Conservation (phyloP, 2,888 invertebrate species). For the Eilema depressum region DNA sequence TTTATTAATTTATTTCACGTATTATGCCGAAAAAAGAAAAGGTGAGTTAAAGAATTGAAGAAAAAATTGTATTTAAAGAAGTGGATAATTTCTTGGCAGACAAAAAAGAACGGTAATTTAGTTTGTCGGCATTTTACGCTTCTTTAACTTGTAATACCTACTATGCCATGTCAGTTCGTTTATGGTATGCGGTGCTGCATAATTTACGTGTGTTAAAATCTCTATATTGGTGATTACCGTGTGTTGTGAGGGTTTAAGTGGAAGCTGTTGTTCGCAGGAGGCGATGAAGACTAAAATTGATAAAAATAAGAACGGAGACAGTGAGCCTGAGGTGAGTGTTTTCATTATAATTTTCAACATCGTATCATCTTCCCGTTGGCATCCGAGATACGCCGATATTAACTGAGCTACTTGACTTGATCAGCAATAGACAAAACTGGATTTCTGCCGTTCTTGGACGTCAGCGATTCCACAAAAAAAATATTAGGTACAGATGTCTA, state of each 20-base stretch:
- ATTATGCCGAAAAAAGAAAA: constrained; percentile 75
- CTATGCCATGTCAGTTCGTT: constrained; percentile 81
- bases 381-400: constrained; percentile 46
- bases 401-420: constrained; percentile 31
- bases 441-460: constrained; percentile 17
- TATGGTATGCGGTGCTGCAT: constrained; percentile 78
- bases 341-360: constrained; percentile 55
- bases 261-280: constrained; percentile 79
- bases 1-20: constrained; percentile 60
- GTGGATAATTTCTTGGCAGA: constrained; percentile 27
- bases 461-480: neutral
- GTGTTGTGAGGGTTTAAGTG: constrained; percentile 78
- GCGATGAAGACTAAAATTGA: constrained; percentile 88
- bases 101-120: constrained; percentile 54
- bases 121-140: constrained; percentile 73
- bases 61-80: constrained; percentile 23
- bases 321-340: constrained; percentile 86
- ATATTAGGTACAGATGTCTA: neutral
- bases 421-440: constrained; percentile 31
- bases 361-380: constrained; percentile 49
- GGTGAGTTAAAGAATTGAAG: constrained; percentile 61
- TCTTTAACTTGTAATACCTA: constrained; percentile 57
- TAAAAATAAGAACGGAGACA: constrained; percentile 86
- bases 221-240: constrained; percentile 68
- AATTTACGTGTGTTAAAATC: constrained; percentile 75